Percentiles rank a stretch among this genome's conserved stretches.
phyloP scores from a whole-genome alignment of 2,113 vertebrate species.

The Osmerus eperlanus region DNA sequence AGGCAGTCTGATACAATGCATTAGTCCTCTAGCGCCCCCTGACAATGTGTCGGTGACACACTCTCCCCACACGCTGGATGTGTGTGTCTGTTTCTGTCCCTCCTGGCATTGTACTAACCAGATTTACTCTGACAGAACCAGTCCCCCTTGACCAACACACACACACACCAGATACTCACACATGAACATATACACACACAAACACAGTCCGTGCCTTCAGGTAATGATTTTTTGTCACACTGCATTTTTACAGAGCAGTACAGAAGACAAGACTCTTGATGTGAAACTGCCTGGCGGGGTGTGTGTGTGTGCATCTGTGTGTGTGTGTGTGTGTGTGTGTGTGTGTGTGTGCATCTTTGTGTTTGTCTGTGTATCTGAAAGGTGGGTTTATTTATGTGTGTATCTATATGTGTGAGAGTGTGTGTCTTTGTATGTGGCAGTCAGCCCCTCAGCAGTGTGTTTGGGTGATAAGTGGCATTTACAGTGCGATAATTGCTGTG shows the following conservation, averaged over 20 bases:
- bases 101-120: slow-evolving; percentile 34
- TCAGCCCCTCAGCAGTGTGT: slow-evolving; percentile 15
- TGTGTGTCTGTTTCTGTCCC: slow-evolving; percentile 23
- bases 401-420: slow-evolving; percentile 3
- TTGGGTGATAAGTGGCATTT: slow-evolving; percentile 39
- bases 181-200: not conserved
- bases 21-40: too few species aligned
- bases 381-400: slow-evolving; percentile 3
- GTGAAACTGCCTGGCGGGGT: not conserved
- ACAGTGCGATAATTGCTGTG: slow-evolving; percentile 40
- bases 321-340: too few species aligned
- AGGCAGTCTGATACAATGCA: too few species aligned
- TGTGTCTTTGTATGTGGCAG: slow-evolving; percentile 1
- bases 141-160: slow-evolving; percentile 4
- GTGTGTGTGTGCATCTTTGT: too few species aligned
- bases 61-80: not conserved
- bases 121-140: slow-evolving; percentile 42
- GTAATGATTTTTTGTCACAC: slow-evolving; percentile 39
- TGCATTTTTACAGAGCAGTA: slow-evolving; percentile 12
- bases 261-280: slow-evolving; percentile 14
- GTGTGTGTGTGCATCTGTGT: too few species aligned
- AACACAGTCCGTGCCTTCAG: not conserved
- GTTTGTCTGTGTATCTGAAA: too few species aligned
- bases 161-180: slow-evolving; percentile 14
- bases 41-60: not conserved